Percentiles rank a stretch among this genome's conserved stretches.
phyloP scores from a whole-genome alignment of 2,888 invertebrate species.

The Pollenia angustigena region DNA sequence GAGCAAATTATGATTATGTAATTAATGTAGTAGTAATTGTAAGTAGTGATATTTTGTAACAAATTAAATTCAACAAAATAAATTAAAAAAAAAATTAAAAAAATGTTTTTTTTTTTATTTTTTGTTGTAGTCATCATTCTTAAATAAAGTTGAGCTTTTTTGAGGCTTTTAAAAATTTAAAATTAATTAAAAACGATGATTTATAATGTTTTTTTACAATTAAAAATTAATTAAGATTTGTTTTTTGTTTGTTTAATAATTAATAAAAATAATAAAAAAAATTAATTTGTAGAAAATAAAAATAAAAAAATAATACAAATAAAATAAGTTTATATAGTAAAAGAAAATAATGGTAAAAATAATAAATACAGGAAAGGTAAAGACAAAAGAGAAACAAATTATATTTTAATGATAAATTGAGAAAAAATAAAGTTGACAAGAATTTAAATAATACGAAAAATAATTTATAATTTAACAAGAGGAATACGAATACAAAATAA shows the following conservation, averaged over 20 bases:
- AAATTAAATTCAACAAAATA: slow-evolving; percentile 70
- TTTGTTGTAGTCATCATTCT: slow-evolving; percentile 55
- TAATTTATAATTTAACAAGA: slow-evolving; percentile 36
- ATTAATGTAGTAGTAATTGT: slow-evolving; percentile 35
- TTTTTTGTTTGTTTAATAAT: slow-evolving; percentile 46
- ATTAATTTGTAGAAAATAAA: slow-evolving; percentile 55
- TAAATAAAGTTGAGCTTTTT: slow-evolving; percentile 67
- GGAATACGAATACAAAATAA: slow-evolving; percentile 54
- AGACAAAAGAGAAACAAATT: slow-evolving; percentile 8
- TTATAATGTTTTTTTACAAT: slow-evolving; percentile 47
- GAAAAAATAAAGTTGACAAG: slow-evolving; percentile 35
- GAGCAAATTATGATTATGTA: slow-evolving; percentile 39
- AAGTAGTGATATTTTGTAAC: slow-evolving; percentile 69
- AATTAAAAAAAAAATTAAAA: slow-evolving; percentile 52
- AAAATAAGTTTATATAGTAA: slow-evolving; percentile 57
- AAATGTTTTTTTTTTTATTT: slow-evolving; percentile 35
- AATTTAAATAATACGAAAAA: slow-evolving; percentile 56
- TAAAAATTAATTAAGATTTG: slow-evolving; percentile 62
- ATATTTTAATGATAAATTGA: slow-evolving; percentile 30
- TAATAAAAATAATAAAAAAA: slow-evolving; percentile 47
- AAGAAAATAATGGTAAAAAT: slow-evolving; percentile 39
- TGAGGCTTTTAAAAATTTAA: slow-evolving; percentile 61
- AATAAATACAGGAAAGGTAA: slow-evolving; percentile 45
- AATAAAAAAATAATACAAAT: slow-evolving; percentile 50
- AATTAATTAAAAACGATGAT: slow-evolving; percentile 53